These are phyloP conservation scores for Charina bottae DNA, from an alignment of 2,113 vertebrate genomes.

Conservation along the genomic window DNA sequence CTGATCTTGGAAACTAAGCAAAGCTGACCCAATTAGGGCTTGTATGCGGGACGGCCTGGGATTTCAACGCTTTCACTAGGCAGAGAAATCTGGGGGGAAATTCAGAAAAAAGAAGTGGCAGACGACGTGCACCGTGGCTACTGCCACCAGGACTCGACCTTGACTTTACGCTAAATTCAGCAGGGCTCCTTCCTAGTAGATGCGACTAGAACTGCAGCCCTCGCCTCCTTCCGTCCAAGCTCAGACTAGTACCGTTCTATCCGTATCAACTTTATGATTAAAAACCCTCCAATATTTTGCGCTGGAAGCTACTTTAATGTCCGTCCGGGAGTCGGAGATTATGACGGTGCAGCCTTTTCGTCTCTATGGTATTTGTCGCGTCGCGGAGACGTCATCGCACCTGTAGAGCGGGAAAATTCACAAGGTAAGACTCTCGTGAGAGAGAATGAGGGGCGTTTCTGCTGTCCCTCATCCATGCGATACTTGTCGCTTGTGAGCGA, in stretches of 20 bases:
- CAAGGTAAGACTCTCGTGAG: accelerated
- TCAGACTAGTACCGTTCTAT: neutral
- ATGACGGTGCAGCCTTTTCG: no score
- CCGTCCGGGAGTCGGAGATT: neutral
- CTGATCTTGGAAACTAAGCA: neutral
- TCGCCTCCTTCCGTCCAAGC: neutral
- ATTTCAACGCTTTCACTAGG: neutral
- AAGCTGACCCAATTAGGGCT: neutral
- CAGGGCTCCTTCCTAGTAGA: neutral
- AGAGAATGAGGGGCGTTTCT: neutral
- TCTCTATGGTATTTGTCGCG: neutral
- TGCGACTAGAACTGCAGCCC: neutral
- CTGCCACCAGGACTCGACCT: neutral
- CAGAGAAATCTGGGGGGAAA: neutral
- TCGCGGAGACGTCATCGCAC: conserved; percentile 11
- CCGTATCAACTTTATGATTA: neutral
- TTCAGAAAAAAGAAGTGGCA: neutral
- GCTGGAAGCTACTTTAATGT: neutral
- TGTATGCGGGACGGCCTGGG: neutral
- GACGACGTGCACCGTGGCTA: neutral
- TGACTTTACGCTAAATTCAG: neutral
- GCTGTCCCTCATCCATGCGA: no score
- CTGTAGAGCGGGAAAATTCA: conserved; percentile 20
- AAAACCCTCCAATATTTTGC: neutral
- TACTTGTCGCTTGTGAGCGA: neutral